phyloP scores from a whole-genome alignment of 2,888 invertebrate species.

The Sussaba pulchella region DNA sequence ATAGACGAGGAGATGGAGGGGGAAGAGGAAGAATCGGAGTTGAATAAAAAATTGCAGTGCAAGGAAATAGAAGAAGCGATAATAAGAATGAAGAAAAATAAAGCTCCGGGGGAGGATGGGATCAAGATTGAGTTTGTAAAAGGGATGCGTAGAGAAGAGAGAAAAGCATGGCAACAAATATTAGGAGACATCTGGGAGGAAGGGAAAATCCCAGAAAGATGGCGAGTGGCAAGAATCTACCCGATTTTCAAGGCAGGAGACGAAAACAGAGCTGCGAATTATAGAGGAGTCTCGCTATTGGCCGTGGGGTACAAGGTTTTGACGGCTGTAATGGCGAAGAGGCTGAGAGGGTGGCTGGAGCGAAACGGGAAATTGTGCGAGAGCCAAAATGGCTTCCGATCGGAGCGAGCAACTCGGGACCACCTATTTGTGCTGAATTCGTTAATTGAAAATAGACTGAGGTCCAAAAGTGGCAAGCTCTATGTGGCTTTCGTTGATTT shows the following conservation, averaged over 20 bases:
- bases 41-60: constrained; percentile 38
- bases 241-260: constrained; percentile 54
- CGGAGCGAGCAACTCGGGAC: not conserved
- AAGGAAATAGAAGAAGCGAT: constrained; percentile 37
- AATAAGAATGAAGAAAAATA: constrained; percentile 48
- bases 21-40: not conserved
- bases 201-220: constrained; percentile 24
- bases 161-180: constrained; percentile 6
- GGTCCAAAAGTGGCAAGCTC: constrained; percentile 9
- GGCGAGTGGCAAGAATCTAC: constrained; percentile 49
- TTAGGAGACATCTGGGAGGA: constrained; percentile 51
- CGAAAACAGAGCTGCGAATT: constrained; percentile 33
- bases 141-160: not conserved
- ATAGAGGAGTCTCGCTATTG: constrained; percentile 53
- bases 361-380: not conserved
- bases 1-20: not conserved
- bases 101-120: constrained; percentile 50
- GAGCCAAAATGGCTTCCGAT: not conserved
- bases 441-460: constrained; percentile 13
- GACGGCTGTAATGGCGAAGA: not conserved
- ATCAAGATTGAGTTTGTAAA: constrained; percentile 39
- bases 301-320: constrained; percentile 10
- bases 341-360: constrained; percentile 5
- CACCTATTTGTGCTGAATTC: constrained; percentile 16
- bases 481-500: constrained; percentile 56